A percentile compares a stretch with the other conserved stretches of the same genome.
These are phyloP conservation scores for Acanthurus leucopareius DNA, from an alignment of 2,797 vertebrate genomes.

Conservation along the genomic window DNA sequence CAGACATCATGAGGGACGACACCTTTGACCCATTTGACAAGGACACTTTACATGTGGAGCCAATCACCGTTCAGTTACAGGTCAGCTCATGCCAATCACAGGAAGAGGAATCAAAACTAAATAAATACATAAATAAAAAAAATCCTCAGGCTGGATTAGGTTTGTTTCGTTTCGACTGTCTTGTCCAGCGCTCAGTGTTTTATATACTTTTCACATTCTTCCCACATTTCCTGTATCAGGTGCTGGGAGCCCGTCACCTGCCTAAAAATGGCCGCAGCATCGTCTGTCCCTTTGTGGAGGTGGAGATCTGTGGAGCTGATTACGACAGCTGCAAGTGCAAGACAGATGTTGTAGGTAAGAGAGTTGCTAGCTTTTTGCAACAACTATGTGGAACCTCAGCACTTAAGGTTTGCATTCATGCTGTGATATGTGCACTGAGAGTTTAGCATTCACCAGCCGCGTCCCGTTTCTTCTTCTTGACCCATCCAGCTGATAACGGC, in stretches of 20 bases:
- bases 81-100: conserved; percentile 75
- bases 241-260: conserved; percentile 95
- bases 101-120: no score
- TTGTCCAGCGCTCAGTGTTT: not conserved
- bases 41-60: conserved; percentile 89
- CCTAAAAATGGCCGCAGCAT: conserved; percentile 98
- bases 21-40: conserved; percentile 96
- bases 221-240: conserved; percentile 75
- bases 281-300: conserved; percentile 96
- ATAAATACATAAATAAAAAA: no score
- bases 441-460: not conserved
- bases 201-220: not conserved
- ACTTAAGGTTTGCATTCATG: not conserved
- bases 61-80: conserved; percentile 92
- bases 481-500: conserved; percentile 92
- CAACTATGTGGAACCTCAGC: not conserved
- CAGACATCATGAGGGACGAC: conserved; percentile 92
- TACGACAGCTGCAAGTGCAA: conserved; percentile 94
- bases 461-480: not conserved
- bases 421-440: no score
- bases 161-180: not conserved
- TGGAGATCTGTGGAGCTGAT: conserved; percentile 95
- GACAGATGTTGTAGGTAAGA: conserved; percentile 95
- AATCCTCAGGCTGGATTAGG: no score
- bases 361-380: not conserved